A percentile compares a stretch with the other conserved stretches of the same genome.
These are phyloP conservation scores for Hypocryptadius cinnamomeus DNA, from an alignment of 2,113 vertebrate genomes.

Conservation along the genomic window DNA sequence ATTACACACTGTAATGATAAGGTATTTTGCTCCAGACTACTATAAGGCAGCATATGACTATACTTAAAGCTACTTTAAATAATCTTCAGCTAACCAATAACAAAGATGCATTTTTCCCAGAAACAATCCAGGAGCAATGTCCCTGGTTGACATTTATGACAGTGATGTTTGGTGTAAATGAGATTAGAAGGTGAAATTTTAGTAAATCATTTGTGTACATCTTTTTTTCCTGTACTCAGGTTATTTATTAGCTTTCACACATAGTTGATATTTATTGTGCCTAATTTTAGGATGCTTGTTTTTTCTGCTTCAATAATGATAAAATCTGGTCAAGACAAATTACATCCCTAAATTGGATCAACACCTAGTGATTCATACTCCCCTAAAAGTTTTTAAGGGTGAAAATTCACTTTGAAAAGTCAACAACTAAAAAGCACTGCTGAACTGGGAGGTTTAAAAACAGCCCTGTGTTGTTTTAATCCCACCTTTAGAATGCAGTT, in stretches of 20 bases:
- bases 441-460: neutral
- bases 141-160: neutral
- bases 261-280: neutral
- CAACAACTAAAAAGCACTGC: neutral
- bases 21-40: neutral
- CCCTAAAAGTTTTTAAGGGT: neutral
- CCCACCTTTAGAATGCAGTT: neutral
- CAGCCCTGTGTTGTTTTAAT: neutral
- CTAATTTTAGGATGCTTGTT: neutral
- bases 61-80: neutral
- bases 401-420: neutral
- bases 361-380: neutral
- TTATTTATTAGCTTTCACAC: neutral
- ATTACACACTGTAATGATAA: neutral
- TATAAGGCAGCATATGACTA: neutral
- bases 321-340: neutral
- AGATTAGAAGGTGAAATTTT: neutral
- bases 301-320: neutral
- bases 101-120: neutral
- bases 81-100: neutral
- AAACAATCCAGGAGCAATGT: neutral
- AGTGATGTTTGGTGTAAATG: neutral
- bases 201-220: neutral
- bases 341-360: neutral
- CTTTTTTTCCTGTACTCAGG: neutral